phyloP scores from a whole-genome alignment of 2,113 vertebrate genomes.

The Erythrolamprus reginae region DNA sequence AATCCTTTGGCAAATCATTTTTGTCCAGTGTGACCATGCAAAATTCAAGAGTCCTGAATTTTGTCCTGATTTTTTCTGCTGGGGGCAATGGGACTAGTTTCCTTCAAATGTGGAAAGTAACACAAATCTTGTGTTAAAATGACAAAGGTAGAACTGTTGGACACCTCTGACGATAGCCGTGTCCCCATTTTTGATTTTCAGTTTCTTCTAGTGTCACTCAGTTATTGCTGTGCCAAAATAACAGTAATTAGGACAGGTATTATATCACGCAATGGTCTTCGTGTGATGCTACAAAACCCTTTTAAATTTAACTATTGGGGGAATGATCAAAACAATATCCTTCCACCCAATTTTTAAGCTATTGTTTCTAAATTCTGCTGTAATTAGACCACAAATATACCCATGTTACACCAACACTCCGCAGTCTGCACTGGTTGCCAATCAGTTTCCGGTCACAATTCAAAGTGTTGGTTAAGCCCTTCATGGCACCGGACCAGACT shows the following conservation, averaged over 20 bases:
- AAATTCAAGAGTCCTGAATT: neutral
- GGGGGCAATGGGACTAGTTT: neutral
- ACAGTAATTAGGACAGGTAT: neutral
- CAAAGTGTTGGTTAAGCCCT: too few relatives aligned
- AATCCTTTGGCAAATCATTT: neutral
- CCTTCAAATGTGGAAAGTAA: neutral
- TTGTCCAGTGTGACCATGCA: neutral
- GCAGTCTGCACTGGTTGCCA: too few relatives aligned
- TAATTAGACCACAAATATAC: too few relatives aligned
- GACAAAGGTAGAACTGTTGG: neutral
- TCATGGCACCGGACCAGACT: too few relatives aligned
- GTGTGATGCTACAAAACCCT: neutral
- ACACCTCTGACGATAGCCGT: neutral
- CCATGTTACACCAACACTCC: too few relatives aligned
- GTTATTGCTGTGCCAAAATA: neutral
- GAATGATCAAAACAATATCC: neutral
- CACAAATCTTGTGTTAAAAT: neutral
- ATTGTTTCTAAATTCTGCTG: neutral
- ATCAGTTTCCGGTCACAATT: too few relatives aligned
- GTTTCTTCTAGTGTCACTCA: neutral
- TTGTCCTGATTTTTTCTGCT: neutral
- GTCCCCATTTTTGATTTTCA: neutral
- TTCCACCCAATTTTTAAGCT: neutral
- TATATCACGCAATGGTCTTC: neutral
- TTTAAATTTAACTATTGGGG: neutral